phyloP scores from a whole-genome alignment of 2,888 invertebrate genomes.

The Acronicta alni region DNA sequence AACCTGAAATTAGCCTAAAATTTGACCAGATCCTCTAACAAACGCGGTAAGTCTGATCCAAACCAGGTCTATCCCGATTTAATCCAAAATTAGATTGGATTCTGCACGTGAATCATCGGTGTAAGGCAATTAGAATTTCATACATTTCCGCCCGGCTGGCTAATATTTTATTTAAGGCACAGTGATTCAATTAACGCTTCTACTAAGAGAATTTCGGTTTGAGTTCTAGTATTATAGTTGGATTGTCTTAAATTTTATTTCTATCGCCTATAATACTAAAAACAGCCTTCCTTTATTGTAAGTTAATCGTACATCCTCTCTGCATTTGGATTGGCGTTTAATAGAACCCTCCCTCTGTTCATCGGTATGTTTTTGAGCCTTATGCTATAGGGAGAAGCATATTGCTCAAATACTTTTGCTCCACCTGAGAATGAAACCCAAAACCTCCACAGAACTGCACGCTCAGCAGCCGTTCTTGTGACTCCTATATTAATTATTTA shows the following conservation, averaged over 20 bases:
- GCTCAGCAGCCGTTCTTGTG: no score
- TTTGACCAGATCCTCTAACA: slow-evolving; percentile 36
- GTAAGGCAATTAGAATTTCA: slow-evolving; percentile 68
- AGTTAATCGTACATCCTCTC: no score
- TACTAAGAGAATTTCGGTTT: slow-evolving; percentile 18
- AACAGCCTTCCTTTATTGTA: no score
- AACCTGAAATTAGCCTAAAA: slow-evolving; percentile 14
- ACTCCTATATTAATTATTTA: no score
- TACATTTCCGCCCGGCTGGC: slow-evolving; percentile 65
- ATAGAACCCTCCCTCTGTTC: no score
- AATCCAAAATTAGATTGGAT: slow-evolving; percentile 69
- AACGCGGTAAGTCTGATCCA: slow-evolving; percentile 52
- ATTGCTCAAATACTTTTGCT: no score
- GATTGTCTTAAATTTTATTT: background rate
- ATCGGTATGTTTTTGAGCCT: no score
- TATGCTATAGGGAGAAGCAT: no score
- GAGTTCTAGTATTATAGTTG: background rate
- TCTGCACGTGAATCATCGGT: slow-evolving; percentile 65
- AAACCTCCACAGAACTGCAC: no score
- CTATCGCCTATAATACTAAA: no score
- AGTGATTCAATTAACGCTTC: slow-evolving; percentile 40
- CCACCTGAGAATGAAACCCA: no score
- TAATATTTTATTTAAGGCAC: slow-evolving; percentile 53
- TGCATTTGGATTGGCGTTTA: no score
- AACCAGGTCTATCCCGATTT: slow-evolving; percentile 58